Conservation (phyloP, 2,797 vertebrate species). For the Acrossocheilus fasciatus region DNA sequence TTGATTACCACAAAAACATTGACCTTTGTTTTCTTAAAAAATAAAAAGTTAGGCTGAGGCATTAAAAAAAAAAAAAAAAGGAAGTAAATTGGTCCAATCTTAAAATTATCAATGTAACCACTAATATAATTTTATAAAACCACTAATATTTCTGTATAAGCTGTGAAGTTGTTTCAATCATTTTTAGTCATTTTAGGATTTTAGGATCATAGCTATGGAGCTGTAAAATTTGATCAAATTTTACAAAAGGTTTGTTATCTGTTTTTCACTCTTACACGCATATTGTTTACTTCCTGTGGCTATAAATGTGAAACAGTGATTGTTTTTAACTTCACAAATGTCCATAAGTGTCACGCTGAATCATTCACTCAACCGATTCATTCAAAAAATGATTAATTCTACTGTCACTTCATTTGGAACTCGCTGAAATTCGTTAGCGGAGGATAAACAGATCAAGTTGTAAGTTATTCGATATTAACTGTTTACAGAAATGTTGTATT, state of each 20-base stretch:
- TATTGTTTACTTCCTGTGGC: not conserved
- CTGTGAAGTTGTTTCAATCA: not conserved
- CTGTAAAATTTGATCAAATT: not conserved
- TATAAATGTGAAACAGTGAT: not conserved
- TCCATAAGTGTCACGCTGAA: not conserved
- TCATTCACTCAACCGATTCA: not conserved
- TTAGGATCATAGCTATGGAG: not conserved
- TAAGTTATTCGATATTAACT: not conserved
- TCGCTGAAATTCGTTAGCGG: not conserved
- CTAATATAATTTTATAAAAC: not conserved
- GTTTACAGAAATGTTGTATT: not conserved
- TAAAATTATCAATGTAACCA: not conserved
- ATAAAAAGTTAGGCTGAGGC: too few species aligned
- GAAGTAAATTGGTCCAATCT: too few species aligned
- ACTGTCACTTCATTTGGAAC: not conserved
- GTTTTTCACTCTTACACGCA: not conserved
- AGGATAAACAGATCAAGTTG: not conserved
- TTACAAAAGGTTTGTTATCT: not conserved
- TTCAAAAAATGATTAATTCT: not conserved
- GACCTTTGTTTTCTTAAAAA: too few species aligned
- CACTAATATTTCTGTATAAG: not conserved
- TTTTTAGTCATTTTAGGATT: not conserved
- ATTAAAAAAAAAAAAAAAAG: too few species aligned
- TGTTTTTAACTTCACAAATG: not conserved
- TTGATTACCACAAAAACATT: not conserved